These are phyloP conservation scores for Eleutherodactylus coqui DNA, from an alignment of 2,797 vertebrate genomes.

Conservation along the genomic window DNA sequence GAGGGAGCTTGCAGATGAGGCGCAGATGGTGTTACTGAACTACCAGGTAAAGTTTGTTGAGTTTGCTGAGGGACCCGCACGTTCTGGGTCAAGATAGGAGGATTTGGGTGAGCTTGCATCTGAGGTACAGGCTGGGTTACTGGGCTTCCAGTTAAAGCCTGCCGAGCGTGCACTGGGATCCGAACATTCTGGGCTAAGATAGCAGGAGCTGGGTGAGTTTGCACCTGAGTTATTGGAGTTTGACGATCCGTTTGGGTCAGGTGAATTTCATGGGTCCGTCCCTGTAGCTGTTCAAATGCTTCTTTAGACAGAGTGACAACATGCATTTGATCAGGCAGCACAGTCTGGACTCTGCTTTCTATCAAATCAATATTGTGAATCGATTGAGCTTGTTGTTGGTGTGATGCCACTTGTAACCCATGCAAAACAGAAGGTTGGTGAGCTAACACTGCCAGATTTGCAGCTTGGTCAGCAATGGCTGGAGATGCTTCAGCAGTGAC, in stretches of 20 bases:
- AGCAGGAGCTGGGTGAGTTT: conserved; percentile 72
- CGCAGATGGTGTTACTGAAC: no score
- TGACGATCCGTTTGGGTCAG: conserved; percentile 70
- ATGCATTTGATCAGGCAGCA: conserved; percentile 86
- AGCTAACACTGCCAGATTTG: conserved; percentile 82
- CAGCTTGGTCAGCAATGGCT: conserved; percentile 70
- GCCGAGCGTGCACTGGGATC: conserved; percentile 74
- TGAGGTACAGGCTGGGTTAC: conserved; percentile 68
- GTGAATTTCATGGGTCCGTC: conserved; percentile 72
- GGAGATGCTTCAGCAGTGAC: conserved; percentile 76
- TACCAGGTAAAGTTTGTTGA: no score
- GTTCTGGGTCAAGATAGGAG: no score
- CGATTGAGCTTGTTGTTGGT: conserved; percentile 77
- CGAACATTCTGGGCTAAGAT: conserved; percentile 74
- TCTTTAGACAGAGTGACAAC: conserved; percentile 94
- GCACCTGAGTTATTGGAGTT: conserved; percentile 73
- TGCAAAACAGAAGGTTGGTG: conserved; percentile 82
- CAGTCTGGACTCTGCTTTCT: conserved; percentile 76
- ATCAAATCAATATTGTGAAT: conserved; percentile 82
- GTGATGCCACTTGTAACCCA: conserved; percentile 83
- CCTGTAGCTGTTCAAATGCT: conserved; percentile 86
- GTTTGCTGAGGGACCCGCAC: no score
- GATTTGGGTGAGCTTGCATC: no score
- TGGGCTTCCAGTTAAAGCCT: conserved; percentile 78
- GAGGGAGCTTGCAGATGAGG: no score